Conservation (phyloP, 35 echinoderm and acorn worm species). For the Eucidaris tribuloides region DNA sequence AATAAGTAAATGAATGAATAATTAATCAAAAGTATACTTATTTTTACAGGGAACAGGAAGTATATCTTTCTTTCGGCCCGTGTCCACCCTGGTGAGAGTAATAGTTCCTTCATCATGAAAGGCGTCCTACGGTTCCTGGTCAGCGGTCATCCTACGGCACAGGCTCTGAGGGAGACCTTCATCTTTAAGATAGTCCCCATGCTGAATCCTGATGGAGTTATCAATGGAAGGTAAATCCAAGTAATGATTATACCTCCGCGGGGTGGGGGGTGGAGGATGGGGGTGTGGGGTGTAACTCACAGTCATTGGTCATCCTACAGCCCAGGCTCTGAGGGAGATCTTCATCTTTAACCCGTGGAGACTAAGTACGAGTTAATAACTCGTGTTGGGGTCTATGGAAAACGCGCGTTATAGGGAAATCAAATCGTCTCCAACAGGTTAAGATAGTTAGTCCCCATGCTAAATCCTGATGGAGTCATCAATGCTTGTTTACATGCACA, state of each 20-base stretch:
- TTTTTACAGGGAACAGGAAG: conserved; percentile 67
- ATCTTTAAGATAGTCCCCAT: conserved; percentile 98
- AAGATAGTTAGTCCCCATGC: conserved; percentile 95
- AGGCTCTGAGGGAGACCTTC: conserved; percentile 65
- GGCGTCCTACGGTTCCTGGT: conserved; percentile 75
- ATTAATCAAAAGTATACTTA: no score
- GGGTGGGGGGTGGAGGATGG: no score
- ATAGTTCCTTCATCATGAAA: conserved; percentile 97
- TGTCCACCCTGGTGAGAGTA: conserved; percentile 92
- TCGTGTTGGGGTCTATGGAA: no score
- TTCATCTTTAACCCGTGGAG: conserved; percentile 99
- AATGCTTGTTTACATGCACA: no score
- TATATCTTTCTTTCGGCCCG: conserved; percentile 86
- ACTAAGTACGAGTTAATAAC: no score
- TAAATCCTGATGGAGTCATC: conserved; percentile 98
- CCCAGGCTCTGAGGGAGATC: conserved; percentile 60
- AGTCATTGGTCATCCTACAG: conserved; percentile 81
- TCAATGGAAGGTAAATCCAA: conserved; percentile 96
- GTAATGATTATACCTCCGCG: no score
- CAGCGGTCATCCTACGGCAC: conserved; percentile 76
- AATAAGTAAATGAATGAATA: no score
- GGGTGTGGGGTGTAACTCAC: no score
- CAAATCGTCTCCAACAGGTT: no score
- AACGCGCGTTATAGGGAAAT: no score
- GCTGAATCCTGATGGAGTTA: conserved; percentile 97